A percentile compares a stretch with the other conserved stretches of the same genome.
Conservation (phyloP, 2,113 vertebrate genomes). For the Montifringilla adamsi region DNA sequence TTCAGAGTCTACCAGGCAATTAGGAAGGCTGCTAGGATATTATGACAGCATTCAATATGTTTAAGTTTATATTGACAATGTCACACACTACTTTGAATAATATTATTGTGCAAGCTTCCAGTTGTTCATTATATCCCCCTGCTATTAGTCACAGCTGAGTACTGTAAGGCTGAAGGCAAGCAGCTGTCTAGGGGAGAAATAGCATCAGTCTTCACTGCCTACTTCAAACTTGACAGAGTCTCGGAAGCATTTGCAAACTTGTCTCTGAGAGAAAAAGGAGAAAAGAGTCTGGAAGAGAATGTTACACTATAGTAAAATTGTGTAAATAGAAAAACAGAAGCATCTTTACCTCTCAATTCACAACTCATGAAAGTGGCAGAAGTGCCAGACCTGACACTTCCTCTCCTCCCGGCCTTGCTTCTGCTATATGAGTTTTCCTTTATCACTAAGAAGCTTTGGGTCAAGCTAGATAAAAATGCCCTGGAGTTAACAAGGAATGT, state of each 20-base stretch:
- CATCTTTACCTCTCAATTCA: not conserved
- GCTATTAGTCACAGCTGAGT: not conserved
- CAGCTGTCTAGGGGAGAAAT: not conserved
- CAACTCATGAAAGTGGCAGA: not conserved
- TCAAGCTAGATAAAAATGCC: not conserved
- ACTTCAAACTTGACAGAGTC: not conserved
- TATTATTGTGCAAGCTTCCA: not conserved
- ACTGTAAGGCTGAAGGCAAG: not conserved
- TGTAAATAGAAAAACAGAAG: not conserved
- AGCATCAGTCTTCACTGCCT: not conserved
- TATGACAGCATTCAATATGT: not conserved
- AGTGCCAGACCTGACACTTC: not conserved
- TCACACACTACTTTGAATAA: not conserved
- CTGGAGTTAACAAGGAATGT: not conserved
- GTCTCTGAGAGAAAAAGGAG: not conserved
- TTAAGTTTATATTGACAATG: not conserved
- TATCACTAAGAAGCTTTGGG: not conserved
- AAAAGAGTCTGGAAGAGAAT: not conserved
- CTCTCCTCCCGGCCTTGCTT: not conserved
- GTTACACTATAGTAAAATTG: not conserved
- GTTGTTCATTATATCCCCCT: not conserved
- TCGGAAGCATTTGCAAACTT: not conserved
- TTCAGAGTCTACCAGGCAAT: not conserved
- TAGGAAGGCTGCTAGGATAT: not conserved
- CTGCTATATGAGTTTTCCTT: not conserved